Percentiles rank a stretch among this genome's conserved stretches.
phyloP scores from a whole-genome alignment of 1,140 invertebrate genomes.

The Bombus breviceps region DNA sequence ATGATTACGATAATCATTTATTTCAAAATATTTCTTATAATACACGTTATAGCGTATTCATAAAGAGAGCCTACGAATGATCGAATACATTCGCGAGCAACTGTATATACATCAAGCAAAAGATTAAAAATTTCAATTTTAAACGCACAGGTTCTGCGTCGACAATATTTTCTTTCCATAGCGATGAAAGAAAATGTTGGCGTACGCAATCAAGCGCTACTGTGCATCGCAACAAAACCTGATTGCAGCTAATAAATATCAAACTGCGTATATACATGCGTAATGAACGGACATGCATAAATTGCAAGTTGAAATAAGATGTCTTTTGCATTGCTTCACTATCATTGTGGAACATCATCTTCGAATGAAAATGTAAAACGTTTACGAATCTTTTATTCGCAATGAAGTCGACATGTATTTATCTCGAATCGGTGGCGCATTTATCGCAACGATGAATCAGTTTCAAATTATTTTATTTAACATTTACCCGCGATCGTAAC shows the following conservation, averaged over 20 bases:
- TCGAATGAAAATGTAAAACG: neutral
- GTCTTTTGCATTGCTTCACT: neutral
- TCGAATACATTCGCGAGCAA: no score
- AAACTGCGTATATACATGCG: neutral
- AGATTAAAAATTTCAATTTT: neutral
- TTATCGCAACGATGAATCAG: constrained; percentile 13
- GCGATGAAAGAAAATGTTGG: neutral
- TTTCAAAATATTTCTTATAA: no score
- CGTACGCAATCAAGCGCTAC: neutral
- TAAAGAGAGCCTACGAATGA: no score
- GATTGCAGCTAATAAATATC: constrained; percentile 13
- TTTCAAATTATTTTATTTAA: constrained; percentile 36
- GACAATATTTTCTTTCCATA: neutral
- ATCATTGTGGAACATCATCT: no score
- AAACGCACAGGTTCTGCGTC: no score
- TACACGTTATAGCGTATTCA: no score
- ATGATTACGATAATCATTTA: no score
- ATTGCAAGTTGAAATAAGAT: constrained; percentile 16
- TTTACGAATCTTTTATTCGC: neutral
- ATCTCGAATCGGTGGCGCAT: neutral
- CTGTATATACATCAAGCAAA: neutral
- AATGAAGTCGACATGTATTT: neutral
- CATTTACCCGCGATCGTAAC: constrained; percentile 9
- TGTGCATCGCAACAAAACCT: neutral
- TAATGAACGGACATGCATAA: neutral